Base-by-base conservation (phyloP, 2,888 invertebrate genomes). In the Drosophila phalerata region DNA sequence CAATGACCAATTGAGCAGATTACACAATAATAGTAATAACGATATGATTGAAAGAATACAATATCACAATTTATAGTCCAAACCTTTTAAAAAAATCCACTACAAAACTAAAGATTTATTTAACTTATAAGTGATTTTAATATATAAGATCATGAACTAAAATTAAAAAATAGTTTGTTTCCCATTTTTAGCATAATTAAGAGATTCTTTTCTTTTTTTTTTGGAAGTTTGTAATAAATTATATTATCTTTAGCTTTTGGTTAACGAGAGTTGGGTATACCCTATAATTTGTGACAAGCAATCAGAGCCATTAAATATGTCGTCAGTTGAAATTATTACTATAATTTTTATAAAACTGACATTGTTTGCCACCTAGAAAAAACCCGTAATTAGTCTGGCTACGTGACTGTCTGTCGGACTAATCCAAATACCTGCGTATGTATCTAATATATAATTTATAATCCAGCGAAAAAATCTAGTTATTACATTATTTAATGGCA, bases 301-400 rank as follows among this genome's bases (percentile, higher is more conserved):
- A 19, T 17, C 2, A 37, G 64, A 57, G 47, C 47, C 38, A 2
- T 55, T 40, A 49, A 40, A 32, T 40, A 53, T 42, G 45, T 30
- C 28, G 30, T 19, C 25, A n/a, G 19, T 6, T 11, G 5, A 34
- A 34, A 55, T 19, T 22, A 49, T 40, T 13, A 30, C 55, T 22
- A 5, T 55, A 53, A 62, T 58, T 40, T 17, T 38, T 11, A 22
- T n/a, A 25, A 5, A 17, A 17, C 19, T 10, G 4, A 28, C 38
- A 38, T 61, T 51, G 58, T 64, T 57, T 42, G 40, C 38, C 48
- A 51, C 48, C 55, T 60, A 76, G 47, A 64, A 82, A 85, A 76
- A 69, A 65, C 49, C 68, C 3, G 42, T 72, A 77, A 80, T 82
- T 81, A 84, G 13, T 11, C 40, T 17, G 22, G 25, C 22, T 69